Evolutionary conservation across 2,797 vertebrate genomes (phyloP).

Genomic region (Manis crassicaudata): DNA sequence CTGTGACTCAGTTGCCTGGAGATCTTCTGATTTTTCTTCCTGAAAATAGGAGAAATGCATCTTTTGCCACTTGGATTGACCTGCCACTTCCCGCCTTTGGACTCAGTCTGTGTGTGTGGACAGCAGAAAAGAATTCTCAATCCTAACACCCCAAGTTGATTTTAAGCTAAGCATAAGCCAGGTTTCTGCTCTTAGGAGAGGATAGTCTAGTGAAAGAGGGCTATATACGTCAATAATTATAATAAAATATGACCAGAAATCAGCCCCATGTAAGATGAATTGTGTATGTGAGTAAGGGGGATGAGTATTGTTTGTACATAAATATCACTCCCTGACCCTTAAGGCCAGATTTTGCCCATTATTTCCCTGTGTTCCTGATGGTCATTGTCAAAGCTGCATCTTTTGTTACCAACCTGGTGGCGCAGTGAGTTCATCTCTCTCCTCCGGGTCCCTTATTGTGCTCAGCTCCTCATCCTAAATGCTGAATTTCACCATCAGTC

Average conservation of each 20-base stretch:
- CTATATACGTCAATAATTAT: neutral
- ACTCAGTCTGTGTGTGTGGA: neutral
- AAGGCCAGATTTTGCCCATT: neutral
- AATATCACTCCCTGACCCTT: neutral
- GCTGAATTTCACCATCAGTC: neutral
- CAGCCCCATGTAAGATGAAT: neutral
- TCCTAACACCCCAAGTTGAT: neutral
- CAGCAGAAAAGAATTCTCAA: neutral
- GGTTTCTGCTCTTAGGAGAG: neutral
- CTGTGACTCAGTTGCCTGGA: neutral
- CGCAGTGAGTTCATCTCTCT: neutral
- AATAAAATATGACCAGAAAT: neutral
- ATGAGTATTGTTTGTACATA: neutral
- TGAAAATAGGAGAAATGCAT: slow-evolving; percentile 42
- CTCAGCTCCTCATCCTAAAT: neutral
- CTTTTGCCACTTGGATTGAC: neutral
- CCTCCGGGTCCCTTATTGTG: neutral
- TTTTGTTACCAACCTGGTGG: neutral
- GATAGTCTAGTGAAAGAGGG: neutral
- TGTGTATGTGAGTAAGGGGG: neutral
- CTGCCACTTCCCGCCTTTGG: neutral
- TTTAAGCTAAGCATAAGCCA: neutral
- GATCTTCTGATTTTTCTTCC: slow-evolving; percentile 4
- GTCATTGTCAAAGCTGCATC: neutral
- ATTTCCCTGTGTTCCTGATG: neutral